Percentiles rank a stretch among this genome's conserved stretches.
Conservation (phyloP, 2,888 invertebrate species). For the Napeogenes sylphis region DNA sequence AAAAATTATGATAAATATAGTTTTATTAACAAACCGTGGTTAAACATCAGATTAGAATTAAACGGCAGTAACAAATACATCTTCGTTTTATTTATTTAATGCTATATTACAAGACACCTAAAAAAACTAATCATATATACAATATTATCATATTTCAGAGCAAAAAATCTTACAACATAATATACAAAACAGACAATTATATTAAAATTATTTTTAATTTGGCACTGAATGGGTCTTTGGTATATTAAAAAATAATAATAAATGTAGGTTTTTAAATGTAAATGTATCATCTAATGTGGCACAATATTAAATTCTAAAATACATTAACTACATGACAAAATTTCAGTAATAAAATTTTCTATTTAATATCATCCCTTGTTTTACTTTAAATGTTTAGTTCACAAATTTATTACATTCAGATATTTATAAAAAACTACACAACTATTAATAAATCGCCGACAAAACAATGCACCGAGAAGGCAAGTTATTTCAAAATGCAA, state of each 20-base stretch:
- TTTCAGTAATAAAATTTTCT: slow-evolving; percentile 57
- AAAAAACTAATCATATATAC: slow-evolving; percentile 2
- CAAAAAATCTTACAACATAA: not conserved
- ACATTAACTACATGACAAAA: slow-evolving; percentile 22
- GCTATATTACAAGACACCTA: not conserved
- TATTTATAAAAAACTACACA: not conserved
- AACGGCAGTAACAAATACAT: not conserved
- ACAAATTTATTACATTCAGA: slow-evolving; percentile 16
- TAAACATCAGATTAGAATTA: not conserved
- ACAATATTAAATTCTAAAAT: slow-evolving; percentile 7
- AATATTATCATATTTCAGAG: not conserved
- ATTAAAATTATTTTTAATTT: not conserved
- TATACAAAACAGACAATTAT: not conserved
- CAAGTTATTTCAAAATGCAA: no score
- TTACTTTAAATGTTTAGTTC: slow-evolving; percentile 45
- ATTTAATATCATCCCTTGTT: slow-evolving; percentile 72
- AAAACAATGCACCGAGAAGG: no score
- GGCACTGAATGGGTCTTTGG: not conserved
- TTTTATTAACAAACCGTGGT: not conserved
- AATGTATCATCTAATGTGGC: not conserved
- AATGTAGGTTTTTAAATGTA: no score
- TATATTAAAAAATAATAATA: no score
- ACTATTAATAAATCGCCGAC: no score
- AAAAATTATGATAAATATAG: slow-evolving; percentile 9
- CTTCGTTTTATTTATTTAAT: slow-evolving; percentile 3